Evolutionary conservation across 1,140 invertebrate genomes (phyloP).

Genomic region (Spodoptera litura): DNA sequence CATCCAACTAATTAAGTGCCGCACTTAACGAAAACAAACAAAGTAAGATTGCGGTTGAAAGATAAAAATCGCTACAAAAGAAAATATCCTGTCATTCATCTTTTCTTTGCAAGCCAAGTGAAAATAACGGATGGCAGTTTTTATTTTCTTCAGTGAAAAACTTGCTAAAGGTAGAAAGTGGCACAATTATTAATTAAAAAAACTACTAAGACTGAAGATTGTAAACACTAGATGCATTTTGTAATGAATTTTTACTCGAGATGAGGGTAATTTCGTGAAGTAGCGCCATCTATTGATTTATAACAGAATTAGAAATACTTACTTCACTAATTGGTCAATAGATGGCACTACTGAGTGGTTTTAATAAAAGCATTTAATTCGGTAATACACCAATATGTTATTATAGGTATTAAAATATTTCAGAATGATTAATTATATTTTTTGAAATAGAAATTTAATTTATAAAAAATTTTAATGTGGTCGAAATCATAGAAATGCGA

Average conservation of each 20-base stretch:
- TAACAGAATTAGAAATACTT: not conserved
- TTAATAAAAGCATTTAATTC: too few species aligned
- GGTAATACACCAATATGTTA: too few species aligned
- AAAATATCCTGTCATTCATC: constrained; percentile 17
- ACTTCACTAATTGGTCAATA: not conserved
- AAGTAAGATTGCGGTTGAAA: constrained; percentile 18
- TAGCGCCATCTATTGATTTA: constrained; percentile 5
- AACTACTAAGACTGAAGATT: constrained; percentile 17
- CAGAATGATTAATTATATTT: too few species aligned
- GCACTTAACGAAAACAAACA: constrained; percentile 33
- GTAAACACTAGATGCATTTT: not conserved
- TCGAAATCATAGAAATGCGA: not conserved
- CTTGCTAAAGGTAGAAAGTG: constrained; percentile 19
- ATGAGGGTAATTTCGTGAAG: not conserved
- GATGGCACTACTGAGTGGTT: not conserved
- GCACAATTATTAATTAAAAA: constrained; percentile 42
- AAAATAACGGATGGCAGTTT: constrained; percentile 35
- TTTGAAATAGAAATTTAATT: too few species aligned
- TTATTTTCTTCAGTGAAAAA: constrained; percentile 32
- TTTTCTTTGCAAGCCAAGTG: constrained; percentile 34
- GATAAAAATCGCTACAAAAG: constrained; percentile 21
- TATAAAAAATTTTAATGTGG: not conserved
- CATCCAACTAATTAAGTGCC: constrained; percentile 32
- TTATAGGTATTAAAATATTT: too few species aligned
- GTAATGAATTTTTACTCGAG: constrained; percentile 6